Percentiles rank a stretch among this genome's conserved stretches.
These are phyloP conservation scores for Ceyx cyanopectus DNA, from an alignment of 2,113 vertebrate genomes.

Conservation along the genomic window DNA sequence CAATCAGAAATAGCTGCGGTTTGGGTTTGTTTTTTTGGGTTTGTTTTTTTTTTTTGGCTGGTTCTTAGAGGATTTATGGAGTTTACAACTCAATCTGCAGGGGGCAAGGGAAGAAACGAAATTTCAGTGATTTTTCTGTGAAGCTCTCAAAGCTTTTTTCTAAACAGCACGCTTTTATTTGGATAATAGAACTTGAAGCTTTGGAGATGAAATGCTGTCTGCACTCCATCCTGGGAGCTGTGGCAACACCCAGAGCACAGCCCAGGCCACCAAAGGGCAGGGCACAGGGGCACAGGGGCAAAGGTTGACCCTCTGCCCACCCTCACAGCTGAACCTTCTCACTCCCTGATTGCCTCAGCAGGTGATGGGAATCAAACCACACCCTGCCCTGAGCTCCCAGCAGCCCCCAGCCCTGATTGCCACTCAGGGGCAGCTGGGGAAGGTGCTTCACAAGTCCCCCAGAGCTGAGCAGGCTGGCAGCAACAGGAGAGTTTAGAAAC, in stretches of 20 bases:
- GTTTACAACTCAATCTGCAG: not conserved
- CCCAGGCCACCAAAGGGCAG: no score
- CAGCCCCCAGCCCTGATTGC: not conserved
- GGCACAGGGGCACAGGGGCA: no score
- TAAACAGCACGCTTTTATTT: not conserved
- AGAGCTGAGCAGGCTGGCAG: not conserved
- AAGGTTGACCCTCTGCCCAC: no score
- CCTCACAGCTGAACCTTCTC: no score
- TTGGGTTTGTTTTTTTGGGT: not conserved
- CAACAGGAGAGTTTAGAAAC: not conserved
- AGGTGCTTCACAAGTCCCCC: no score
- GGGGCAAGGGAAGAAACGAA: not conserved
- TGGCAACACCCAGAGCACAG: accelerated
- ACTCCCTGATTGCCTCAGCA: not conserved
- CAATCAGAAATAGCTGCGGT: not conserved
- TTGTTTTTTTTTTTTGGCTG: not conserved
- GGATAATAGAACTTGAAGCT: not conserved
- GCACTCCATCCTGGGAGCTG: not conserved
- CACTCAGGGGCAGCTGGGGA: no score
- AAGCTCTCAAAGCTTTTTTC: not conserved
- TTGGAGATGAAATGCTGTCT: not conserved
- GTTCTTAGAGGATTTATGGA: not conserved
- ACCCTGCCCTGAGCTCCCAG: not conserved
- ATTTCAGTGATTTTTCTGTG: not conserved
- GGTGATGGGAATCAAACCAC: not conserved